A percentile compares a stretch with the other conserved stretches of the same genome.
These are phyloP conservation scores for Toxotes lorentzi DNA, from an alignment of 2,797 vertebrate genomes.

Conservation along the genomic window DNA sequence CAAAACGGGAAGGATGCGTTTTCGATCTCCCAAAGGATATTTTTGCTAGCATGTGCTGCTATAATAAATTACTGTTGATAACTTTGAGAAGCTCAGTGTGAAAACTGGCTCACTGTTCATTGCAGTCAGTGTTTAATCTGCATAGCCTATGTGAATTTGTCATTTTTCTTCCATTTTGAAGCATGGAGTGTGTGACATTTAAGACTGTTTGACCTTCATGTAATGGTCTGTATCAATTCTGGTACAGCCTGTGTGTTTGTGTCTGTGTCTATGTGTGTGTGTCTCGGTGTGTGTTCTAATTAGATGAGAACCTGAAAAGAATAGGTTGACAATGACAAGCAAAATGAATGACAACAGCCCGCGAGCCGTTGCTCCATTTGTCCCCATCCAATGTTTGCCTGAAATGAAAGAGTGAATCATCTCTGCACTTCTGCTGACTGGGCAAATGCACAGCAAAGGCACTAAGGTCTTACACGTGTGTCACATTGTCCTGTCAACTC, in stretches of 20 bases:
- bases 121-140: constrained; percentile 57
- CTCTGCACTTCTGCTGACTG: constrained; percentile 73
- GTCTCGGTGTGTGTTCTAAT: constrained; percentile 61
- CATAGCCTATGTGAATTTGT: constrained; percentile 50
- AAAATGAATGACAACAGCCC: constrained; percentile 71
- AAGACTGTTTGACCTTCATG: constrained; percentile 79
- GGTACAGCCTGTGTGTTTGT: constrained; percentile 38
- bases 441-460: constrained; percentile 57
- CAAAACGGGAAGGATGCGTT: neutral
- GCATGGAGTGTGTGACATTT: constrained; percentile 64
- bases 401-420: constrained; percentile 71
- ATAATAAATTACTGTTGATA: constrained; percentile 30
- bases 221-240: constrained; percentile 69
- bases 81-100: constrained; percentile 40
- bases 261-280: constrained; percentile 26
- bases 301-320: constrained; percentile 70
- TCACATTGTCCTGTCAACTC: constrained; percentile 59
- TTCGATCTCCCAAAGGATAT: constrained; percentile 22
- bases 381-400: constrained; percentile 62
- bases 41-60: constrained; percentile 10
- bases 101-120: constrained; percentile 51
- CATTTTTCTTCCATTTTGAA: constrained; percentile 48
- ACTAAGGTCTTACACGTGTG: constrained; percentile 51
- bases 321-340: constrained; percentile 67
- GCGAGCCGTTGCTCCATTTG: constrained; percentile 63